Evolutionary conservation across 2,888 invertebrate species (phyloP).

Genomic region (Mesodorylaimus sp.): DNA sequence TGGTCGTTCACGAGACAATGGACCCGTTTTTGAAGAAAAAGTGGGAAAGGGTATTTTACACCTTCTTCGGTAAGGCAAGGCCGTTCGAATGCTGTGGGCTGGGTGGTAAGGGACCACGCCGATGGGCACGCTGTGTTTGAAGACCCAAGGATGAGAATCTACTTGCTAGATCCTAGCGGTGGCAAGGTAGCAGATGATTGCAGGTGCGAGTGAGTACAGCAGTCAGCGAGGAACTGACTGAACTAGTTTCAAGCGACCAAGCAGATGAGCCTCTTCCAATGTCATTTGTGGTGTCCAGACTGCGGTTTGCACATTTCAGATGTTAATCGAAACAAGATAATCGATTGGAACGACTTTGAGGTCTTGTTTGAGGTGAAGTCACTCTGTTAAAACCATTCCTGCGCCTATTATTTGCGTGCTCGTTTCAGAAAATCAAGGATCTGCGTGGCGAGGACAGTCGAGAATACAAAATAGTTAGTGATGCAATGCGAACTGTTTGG

Average conservation of each 20-base stretch:
- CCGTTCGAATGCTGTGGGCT: background rate
- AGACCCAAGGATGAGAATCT: too few relatives aligned
- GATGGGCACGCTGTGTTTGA: too few relatives aligned
- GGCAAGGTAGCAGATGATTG: too few relatives aligned
- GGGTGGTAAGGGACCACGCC: too few relatives aligned
- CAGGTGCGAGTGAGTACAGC: too few relatives aligned
- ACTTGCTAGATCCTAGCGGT: too few relatives aligned
- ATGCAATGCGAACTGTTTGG: conserved; percentile 12
- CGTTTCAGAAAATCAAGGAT: conserved; percentile 12
- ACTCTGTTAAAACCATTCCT: background rate
- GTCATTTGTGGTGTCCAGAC: background rate
- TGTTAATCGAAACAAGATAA: conserved; percentile 9
- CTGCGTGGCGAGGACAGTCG: conserved; percentile 10
- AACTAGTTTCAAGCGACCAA: too few relatives aligned
- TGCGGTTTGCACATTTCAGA: conserved; percentile 7
- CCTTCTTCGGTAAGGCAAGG: conserved; percentile 11
- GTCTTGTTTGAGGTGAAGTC: conserved; percentile 11
- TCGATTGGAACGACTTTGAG: conserved; percentile 14
- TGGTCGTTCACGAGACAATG: too few relatives aligned
- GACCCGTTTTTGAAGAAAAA: conserved; percentile 11
- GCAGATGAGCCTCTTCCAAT: background rate
- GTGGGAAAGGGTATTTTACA: conserved; percentile 13
- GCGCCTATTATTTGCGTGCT: background rate
- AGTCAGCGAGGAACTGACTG: too few relatives aligned
- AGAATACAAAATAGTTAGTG: conserved; percentile 12